Evolutionary conservation across 2,797 vertebrate genomes (phyloP).

Genomic region (Coreius guichenoti): DNA sequence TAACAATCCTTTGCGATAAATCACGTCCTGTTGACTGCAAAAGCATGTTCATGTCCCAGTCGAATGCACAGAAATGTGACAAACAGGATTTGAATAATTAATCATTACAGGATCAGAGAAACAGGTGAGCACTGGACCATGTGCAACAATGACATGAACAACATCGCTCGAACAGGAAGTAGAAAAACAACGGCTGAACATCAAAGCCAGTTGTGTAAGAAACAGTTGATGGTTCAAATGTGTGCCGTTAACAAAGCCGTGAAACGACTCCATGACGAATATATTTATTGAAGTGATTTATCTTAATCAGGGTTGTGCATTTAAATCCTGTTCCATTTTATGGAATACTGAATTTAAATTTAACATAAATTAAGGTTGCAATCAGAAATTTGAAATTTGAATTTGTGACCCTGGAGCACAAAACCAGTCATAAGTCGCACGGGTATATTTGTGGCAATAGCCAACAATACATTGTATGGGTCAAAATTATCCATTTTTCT

Average conservation of each 20-base stretch:
- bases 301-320: background rate
- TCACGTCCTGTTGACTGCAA: background rate
- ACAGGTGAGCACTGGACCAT: background rate
- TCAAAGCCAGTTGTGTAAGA: background rate
- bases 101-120: constrained; percentile 1
- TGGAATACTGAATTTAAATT: background rate
- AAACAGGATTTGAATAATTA: constrained; percentile 13
- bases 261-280: background rate
- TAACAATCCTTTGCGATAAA: constrained; percentile 31
- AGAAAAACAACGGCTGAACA: background rate
- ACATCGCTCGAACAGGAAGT: background rate
- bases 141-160: background rate
- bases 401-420: no score
- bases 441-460: no score
- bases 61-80: constrained; percentile 20
- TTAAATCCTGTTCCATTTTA: background rate
- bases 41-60: background rate
- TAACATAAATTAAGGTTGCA: background rate
- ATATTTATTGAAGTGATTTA: background rate
- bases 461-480: no score
- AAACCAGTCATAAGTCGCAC: no score
- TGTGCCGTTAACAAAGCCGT: background rate
- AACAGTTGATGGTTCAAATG: background rate
- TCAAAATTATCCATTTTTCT: no score
- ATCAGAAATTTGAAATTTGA: background rate